A percentile compares a stretch with the other conserved stretches of the same genome.
These are phyloP conservation scores for Oriolus oriolus DNA, from an alignment of 2,113 vertebrate genomes.

Conservation along the genomic window DNA sequence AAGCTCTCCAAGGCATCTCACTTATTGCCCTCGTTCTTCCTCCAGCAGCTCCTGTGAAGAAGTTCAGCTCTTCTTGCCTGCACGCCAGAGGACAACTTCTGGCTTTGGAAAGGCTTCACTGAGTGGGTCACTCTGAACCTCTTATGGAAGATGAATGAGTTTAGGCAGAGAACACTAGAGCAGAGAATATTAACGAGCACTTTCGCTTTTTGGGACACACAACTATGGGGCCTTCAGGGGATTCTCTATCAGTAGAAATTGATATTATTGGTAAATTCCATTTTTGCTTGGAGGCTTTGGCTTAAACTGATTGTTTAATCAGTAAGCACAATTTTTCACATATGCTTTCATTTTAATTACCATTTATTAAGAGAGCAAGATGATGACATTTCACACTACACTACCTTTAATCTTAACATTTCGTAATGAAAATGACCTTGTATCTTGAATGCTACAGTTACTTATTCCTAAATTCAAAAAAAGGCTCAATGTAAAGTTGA, in stretches of 20 bases:
- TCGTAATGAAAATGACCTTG: background rate
- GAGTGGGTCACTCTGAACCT: background rate
- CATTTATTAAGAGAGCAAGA: background rate
- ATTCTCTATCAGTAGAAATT: background rate
- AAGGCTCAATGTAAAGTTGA: background rate
- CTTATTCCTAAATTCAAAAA: background rate
- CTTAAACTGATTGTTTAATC: background rate
- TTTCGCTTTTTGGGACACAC: background rate
- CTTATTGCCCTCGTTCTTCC: rapidly evolving
- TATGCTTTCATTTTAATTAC: background rate
- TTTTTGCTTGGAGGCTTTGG: background rate
- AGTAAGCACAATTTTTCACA: background rate
- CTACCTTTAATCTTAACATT: background rate
- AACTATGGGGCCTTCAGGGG: background rate
- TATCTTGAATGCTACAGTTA: background rate
- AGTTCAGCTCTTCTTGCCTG: background rate
- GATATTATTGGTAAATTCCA: background rate
- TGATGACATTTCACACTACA: background rate
- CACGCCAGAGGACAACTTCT: background rate
- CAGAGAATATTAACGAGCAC: background rate
- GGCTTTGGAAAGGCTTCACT: background rate
- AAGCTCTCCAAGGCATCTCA: background rate
- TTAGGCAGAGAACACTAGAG: background rate
- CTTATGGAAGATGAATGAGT: background rate
- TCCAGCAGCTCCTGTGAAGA: background rate